Evolutionary conservation across 1,140 invertebrate species (phyloP).

Genomic region (Trinorchestia longiramus): DNA sequence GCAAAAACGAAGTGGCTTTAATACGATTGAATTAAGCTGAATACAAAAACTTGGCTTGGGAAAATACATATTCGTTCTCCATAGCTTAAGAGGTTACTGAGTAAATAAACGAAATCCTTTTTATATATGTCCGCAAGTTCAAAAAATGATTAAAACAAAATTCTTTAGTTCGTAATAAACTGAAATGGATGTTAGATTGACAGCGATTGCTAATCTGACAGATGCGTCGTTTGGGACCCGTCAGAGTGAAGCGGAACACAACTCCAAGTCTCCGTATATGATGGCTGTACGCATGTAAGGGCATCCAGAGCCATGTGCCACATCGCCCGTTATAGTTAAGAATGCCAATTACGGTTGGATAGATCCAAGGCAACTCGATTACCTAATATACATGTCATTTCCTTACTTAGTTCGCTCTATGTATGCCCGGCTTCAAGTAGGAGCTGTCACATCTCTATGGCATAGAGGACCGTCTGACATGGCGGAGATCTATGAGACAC

Average conservation of each 20-base stretch:
- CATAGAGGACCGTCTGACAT: not conserved
- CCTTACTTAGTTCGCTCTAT: conserved; percentile 22
- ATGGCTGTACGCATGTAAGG: not conserved
- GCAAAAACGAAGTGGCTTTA: too few relatives aligned
- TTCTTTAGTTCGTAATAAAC: not conserved
- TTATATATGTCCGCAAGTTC: not conserved
- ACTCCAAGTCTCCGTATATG: not conserved
- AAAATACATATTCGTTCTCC: too few relatives aligned
- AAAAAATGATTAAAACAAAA: not conserved
- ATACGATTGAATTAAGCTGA: not conserved
- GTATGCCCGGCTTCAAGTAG: conserved; percentile 1
- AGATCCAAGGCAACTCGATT: conserved; percentile 9
- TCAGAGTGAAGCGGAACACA: not conserved
- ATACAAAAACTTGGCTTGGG: not conserved
- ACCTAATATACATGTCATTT: conserved; percentile 36
- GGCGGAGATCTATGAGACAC: not conserved
- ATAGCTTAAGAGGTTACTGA: not conserved
- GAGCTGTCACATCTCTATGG: conserved; percentile 28
- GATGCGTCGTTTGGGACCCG: not conserved
- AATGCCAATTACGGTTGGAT: not conserved
- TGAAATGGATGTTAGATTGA: not conserved
- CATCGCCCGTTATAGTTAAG: not conserved
- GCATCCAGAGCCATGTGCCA: not conserved
- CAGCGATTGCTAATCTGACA: not conserved
- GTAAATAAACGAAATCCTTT: not conserved